Evolutionary conservation across 1,140 invertebrate species (phyloP), one percentile per base, ranked within the genome.

Genomic region (Dreissena rostriformis): DNA sequence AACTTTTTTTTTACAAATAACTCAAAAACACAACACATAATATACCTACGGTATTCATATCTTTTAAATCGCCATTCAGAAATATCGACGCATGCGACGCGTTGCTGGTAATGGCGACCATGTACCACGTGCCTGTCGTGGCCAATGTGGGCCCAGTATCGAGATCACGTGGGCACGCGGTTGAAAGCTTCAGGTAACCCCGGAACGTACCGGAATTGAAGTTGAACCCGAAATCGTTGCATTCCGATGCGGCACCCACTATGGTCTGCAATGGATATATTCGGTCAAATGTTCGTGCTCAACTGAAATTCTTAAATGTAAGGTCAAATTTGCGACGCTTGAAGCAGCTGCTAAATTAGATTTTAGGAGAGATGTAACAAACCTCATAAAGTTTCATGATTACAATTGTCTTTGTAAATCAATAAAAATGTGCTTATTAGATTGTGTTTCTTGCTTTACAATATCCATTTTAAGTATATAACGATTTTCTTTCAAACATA

Each of bases 141-240:
- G 67, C 68, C 17, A 57, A 29, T 52, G 63, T 28, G 22, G 29
- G 68, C 24, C 82, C 82, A 14, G 82, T 39, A 63, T 77, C 67
- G 6, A 84, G 66, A 26, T 84, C 82, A 77, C 74, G 55, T 49
- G 82, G 76, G 29, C 84, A 76, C 39, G 55, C 51, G 1, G 55
- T 73, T 12, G 74, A 77, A 19, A 84, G 28, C 28, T 84, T 84
- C 22, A 84, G 87, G 57, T 87, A 89, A 22, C 84, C 87, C 66
- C 84, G 82, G 79, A 91, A 91, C 53, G 86, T 85, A 26, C 86
- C 86, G 53, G 73, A 83, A 74, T 88, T 85, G 24, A 86, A 72
- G 74, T 86, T 84, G 66, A 91, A 66, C 8, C 90, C 90, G 57
- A 89, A 91, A 51, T 90, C 88, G 57, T 79, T 77, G 78, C 90